Conservation (phyloP, 1,140 invertebrate genomes). For the Ephestia elutella region DNA sequence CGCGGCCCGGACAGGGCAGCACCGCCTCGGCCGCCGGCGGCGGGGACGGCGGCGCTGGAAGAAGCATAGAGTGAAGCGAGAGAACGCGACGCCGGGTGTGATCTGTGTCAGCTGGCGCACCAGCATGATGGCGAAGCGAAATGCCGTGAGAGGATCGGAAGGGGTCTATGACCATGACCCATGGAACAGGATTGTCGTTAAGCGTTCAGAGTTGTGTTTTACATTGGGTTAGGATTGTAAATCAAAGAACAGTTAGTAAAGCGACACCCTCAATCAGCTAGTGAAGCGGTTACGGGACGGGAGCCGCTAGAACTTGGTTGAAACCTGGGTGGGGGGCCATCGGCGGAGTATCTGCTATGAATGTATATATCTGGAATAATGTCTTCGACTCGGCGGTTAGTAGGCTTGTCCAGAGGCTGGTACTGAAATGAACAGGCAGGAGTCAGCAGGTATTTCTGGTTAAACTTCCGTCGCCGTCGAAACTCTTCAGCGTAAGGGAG, state of each 20-base stretch:
- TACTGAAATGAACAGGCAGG: slow-evolving; percentile 66
- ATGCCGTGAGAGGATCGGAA: not conserved
- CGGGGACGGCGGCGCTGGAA: slow-evolving; percentile 41
- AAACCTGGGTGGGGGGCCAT: slow-evolving; percentile 48
- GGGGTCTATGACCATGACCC: not conserved
- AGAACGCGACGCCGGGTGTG: slow-evolving; percentile 3
- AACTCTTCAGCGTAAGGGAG: slow-evolving; percentile 1
- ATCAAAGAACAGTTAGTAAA: slow-evolving; percentile 35
- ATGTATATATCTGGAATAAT: slow-evolving; percentile 56
- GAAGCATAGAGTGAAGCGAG: slow-evolving; percentile 34
- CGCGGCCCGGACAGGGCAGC: slow-evolving; percentile 65
- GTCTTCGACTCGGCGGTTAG: slow-evolving; percentile 54
- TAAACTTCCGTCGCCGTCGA: not conserved
- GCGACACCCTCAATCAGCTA: slow-evolving; percentile 43
- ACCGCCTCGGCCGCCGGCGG: slow-evolving; percentile 51
- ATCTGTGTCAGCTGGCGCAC: not conserved
- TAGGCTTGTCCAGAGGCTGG: slow-evolving; percentile 67
- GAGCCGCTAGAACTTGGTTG: slow-evolving; percentile 49
- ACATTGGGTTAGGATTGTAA: slow-evolving; percentile 10
- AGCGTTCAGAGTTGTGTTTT: no score
- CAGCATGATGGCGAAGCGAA: not conserved
- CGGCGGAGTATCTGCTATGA: slow-evolving; percentile 37
- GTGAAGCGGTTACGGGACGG: slow-evolving; percentile 38
- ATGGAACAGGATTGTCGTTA: no score
- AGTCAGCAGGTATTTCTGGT: slow-evolving; percentile 28